Conservation (phyloP, 2,797 vertebrate genomes). For the Numenius phaeopus region DNA sequence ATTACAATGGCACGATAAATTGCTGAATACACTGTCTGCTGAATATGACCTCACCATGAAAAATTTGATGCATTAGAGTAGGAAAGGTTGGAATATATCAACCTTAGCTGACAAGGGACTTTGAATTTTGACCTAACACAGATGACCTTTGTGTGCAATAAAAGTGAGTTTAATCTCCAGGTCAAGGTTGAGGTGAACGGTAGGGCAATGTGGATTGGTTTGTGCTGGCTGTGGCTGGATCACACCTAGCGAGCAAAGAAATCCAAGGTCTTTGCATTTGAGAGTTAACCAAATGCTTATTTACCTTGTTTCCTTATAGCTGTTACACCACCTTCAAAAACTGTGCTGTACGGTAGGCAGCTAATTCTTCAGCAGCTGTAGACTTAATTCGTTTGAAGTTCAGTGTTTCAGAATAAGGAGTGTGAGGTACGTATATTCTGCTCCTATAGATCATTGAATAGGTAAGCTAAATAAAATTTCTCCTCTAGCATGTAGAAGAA, state of each 20-base stretch:
- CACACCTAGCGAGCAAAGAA: conserved; percentile 57
- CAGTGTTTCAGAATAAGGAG: conserved; percentile 33
- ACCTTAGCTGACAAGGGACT: conserved; percentile 85
- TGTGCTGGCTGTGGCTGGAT: conserved; percentile 42
- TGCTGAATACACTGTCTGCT: conserved; percentile 83
- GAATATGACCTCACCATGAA: conserved; percentile 85
- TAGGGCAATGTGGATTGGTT: conserved; percentile 58
- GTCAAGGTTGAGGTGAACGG: conserved; percentile 81
- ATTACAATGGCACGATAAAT: conserved; percentile 81
- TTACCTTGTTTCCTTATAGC: conserved; percentile 37
- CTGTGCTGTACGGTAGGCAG: background rate
- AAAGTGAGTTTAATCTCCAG: conserved; percentile 85
- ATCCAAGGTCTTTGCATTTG: conserved; percentile 34
- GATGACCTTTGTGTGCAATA: conserved; percentile 83
- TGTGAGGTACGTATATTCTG: background rate
- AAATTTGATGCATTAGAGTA: conserved; percentile 84
- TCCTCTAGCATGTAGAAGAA: conserved; percentile 15
- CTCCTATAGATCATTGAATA: conserved; percentile 45
- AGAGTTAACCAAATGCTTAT: conserved; percentile 55
- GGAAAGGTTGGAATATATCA: conserved; percentile 86
- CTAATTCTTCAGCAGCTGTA: conserved; percentile 25
- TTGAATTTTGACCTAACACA: conserved; percentile 84
- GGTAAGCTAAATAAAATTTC: conserved; percentile 63
- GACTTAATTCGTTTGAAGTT: conserved; percentile 43
- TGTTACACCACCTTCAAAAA: conserved; percentile 1